phyloP scores from a whole-genome alignment of 2,888 invertebrate genomes.

The Cartodere bifasciata region DNA sequence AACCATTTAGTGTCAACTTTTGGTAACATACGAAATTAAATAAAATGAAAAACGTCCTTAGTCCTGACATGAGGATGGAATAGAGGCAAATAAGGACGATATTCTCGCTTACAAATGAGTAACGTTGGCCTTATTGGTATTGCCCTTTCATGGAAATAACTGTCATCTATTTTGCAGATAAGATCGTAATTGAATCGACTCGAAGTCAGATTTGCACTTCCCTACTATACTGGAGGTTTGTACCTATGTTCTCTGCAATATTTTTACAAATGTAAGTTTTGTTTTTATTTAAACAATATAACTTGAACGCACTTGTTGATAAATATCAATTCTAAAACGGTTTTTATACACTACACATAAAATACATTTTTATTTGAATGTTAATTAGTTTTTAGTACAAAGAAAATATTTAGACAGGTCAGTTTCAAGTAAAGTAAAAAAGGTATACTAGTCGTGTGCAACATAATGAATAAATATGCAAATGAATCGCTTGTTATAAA shows the following conservation, averaged over 20 bases:
- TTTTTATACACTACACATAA: too few relatives aligned
- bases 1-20: slow-evolving; percentile 23
- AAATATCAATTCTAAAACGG: too few relatives aligned
- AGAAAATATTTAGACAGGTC: too few relatives aligned
- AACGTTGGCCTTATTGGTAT: slow-evolving; percentile 31
- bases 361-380: too few relatives aligned
- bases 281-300: too few relatives aligned
- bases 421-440: too few relatives aligned
- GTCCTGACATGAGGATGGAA: slow-evolving; percentile 24
- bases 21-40: slow-evolving; percentile 29
- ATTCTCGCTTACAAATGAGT: slow-evolving; percentile 17
- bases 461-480: too few relatives aligned
- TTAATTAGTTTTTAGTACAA: too few relatives aligned
- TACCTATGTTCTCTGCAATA: too few relatives aligned
- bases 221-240: slow-evolving; percentile 9
- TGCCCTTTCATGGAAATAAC: slow-evolving; percentile 39
- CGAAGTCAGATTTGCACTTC: slow-evolving; percentile 39
- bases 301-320: too few relatives aligned
- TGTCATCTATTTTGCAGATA: slow-evolving; percentile 40
- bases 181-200: slow-evolving; percentile 39
- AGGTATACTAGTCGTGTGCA: too few relatives aligned
- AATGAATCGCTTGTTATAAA: slow-evolving; percentile 28
- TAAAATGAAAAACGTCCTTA: slow-evolving; percentile 31
- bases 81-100: slow-evolving; percentile 24
- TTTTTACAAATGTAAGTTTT: too few relatives aligned